These are phyloP conservation scores for Caenorhabditis drosophilae DNA, from an alignment of 2,888 invertebrate genomes.

Conservation along the genomic window DNA sequence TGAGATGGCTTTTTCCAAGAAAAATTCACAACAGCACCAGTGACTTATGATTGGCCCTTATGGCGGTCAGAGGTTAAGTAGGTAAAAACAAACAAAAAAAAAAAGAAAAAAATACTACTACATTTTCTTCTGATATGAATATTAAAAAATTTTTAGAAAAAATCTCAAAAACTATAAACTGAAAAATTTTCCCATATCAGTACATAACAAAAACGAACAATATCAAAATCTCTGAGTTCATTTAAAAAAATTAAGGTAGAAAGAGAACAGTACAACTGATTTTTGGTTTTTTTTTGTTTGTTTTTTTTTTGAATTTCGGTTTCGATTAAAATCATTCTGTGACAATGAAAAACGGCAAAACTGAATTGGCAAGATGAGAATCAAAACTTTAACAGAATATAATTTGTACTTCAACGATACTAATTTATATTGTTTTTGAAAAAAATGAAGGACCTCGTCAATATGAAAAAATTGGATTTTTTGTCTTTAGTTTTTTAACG, in stretches of 20 bases:
- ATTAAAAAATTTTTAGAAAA: too few species aligned
- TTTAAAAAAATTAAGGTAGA: slow-evolving; percentile 1
- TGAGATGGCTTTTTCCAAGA: too few species aligned
- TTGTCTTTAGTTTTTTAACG: slow-evolving; percentile 32
- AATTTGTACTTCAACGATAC: too few species aligned
- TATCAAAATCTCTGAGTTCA: neutral
- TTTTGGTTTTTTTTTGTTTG: too few species aligned
- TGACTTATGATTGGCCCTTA: neutral
- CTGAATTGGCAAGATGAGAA: slow-evolving; percentile 31
- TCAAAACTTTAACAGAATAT: neutral
- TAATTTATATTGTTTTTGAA: neutral
- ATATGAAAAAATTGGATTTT: slow-evolving; percentile 1
- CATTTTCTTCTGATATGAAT: too few species aligned
- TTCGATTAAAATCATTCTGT: neutral
- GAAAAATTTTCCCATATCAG: neutral
- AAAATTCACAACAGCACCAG: neutral
- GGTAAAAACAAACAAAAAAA: too few species aligned
- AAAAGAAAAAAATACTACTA: too few species aligned
- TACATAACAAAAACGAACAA: neutral
- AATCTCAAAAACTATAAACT: too few species aligned
- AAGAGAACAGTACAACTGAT: too few species aligned
- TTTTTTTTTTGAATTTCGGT: neutral
- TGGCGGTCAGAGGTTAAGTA: neutral
- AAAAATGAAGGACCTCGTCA: slow-evolving; percentile 2
- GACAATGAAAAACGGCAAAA: slow-evolving; percentile 31